Percentiles rank a stretch among this genome's conserved stretches.
phyloP scores from a whole-genome alignment of 1,140 invertebrate genomes.

The Drosophila busckii region DNA sequence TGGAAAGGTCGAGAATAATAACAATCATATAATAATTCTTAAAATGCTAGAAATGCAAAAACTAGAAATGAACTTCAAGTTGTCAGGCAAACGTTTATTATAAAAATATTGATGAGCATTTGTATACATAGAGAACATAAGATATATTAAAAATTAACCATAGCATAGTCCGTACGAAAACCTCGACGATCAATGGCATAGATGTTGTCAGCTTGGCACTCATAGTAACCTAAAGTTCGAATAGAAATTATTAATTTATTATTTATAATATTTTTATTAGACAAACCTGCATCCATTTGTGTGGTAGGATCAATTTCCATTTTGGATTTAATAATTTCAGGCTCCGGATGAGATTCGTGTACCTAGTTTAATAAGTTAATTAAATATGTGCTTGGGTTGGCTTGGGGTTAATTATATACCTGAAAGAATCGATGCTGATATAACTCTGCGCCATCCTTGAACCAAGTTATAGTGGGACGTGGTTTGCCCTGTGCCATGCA shows the following conservation, averaged over 20 bases:
- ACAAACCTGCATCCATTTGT: conserved; percentile 91
- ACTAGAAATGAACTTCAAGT: conserved; percentile 22
- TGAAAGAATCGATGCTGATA: conserved; percentile 93
- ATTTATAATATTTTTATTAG: background rate
- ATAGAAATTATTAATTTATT: background rate
- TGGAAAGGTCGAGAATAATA: conserved; percentile 42
- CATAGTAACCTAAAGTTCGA: conserved; percentile 82
- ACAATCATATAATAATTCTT: conserved; percentile 3
- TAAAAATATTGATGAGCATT: conserved; percentile 18
- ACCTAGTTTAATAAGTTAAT: conserved; percentile 81
- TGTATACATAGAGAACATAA: conserved; percentile 17
- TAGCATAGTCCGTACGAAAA: conserved; percentile 90
- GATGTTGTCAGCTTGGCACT: conserved; percentile 95
- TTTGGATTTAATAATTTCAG: conserved; percentile 92
- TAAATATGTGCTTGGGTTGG: background rate
- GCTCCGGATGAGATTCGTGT: conserved; percentile 89
- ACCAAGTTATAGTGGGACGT: conserved; percentile 93
- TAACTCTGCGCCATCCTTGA: conserved; percentile 93
- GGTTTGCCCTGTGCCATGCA: conserved; percentile 90
- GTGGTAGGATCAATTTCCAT: conserved; percentile 96
- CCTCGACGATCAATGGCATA: conserved; percentile 93
- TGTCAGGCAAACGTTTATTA: conserved; percentile 14
- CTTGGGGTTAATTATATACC: conserved; percentile 81
- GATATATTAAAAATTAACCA: conserved; percentile 68
- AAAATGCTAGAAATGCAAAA: conserved; percentile 2